Evolutionary conservation across 2,113 vertebrate species (phyloP).

Genomic region (Phrynosoma platyrhinos): DNA sequence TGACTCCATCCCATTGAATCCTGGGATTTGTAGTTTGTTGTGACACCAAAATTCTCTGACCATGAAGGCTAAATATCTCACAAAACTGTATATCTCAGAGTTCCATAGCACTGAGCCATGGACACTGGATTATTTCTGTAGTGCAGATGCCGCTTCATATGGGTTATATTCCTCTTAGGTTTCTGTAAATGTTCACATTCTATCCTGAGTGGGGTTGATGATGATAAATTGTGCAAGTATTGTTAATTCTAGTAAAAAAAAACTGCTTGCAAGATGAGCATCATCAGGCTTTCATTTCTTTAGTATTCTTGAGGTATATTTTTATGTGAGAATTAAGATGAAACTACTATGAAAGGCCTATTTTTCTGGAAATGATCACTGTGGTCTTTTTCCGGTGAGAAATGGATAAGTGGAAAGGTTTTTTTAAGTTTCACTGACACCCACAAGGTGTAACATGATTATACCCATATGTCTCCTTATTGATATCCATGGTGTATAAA

Average conservation of each 20-base stretch:
- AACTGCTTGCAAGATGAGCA: accelerated
- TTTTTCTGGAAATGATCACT: background rate
- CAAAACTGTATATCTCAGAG: too few relatives aligned
- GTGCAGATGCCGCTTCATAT: too few relatives aligned
- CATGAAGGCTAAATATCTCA: too few relatives aligned
- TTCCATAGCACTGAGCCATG: too few relatives aligned
- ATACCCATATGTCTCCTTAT: conserved; percentile 4
- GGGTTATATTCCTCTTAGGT: accelerated
- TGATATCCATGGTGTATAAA: background rate
- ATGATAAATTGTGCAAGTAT: accelerated
- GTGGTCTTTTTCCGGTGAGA: accelerated
- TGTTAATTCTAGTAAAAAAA: background rate
- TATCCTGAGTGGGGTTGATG: accelerated
- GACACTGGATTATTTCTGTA: too few relatives aligned
- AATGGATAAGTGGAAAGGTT: background rate
- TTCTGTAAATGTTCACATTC: background rate
- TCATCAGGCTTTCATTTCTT: accelerated
- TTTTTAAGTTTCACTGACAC: background rate
- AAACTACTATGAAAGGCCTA: background rate
- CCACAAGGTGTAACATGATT: background rate
- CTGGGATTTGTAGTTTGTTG: too few relatives aligned
- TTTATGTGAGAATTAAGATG: background rate
- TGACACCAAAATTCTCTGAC: too few relatives aligned
- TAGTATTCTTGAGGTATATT: accelerated
- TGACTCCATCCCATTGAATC: too few relatives aligned